These are phyloP conservation scores for Myotis planiceps DNA, from an alignment of 2,797 vertebrate species.

Conservation along the genomic window DNA sequence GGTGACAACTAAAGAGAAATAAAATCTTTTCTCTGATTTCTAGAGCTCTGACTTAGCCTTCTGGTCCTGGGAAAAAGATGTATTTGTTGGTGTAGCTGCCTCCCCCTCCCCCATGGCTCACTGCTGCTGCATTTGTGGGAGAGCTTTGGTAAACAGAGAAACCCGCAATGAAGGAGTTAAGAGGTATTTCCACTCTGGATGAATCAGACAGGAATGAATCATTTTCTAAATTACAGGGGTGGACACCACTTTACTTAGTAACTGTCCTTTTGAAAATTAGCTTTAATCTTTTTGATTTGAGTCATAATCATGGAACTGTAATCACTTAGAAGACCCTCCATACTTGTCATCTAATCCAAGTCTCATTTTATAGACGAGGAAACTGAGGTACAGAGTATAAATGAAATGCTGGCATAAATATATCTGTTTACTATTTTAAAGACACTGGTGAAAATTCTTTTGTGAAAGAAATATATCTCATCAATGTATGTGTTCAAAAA, in stretches of 20 bases:
- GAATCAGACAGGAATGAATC: slow-evolving; percentile 63
- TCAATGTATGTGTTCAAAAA: not conserved
- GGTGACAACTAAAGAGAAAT: not conserved
- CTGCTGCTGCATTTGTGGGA: not conserved
- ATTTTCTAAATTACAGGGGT: slow-evolving; percentile 64
- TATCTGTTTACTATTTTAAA: slow-evolving; percentile 27
- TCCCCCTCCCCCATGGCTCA: fast-evolving
- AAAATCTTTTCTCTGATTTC: not conserved
- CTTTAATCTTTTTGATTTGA: slow-evolving; percentile 59
- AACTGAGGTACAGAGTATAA: not conserved
- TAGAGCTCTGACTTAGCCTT: not conserved
- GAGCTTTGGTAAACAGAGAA: not conserved
- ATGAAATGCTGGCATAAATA: not conserved
- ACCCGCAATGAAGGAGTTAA: slow-evolving; percentile 1
- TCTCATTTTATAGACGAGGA: not conserved
- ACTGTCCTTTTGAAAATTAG: slow-evolving; percentile 66
- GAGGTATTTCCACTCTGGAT: not conserved
- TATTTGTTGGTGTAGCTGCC: not conserved
- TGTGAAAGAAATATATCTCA: not conserved
- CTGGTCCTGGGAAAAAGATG: not conserved
- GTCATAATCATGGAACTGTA: slow-evolving; percentile 14
- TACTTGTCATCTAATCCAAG: not conserved
- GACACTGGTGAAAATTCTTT: not conserved
- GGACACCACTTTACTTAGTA: slow-evolving; percentile 62
- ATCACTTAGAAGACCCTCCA: not conserved